Conservation (phyloP, 2,888 invertebrate genomes). For the Microchrysa polita region DNA sequence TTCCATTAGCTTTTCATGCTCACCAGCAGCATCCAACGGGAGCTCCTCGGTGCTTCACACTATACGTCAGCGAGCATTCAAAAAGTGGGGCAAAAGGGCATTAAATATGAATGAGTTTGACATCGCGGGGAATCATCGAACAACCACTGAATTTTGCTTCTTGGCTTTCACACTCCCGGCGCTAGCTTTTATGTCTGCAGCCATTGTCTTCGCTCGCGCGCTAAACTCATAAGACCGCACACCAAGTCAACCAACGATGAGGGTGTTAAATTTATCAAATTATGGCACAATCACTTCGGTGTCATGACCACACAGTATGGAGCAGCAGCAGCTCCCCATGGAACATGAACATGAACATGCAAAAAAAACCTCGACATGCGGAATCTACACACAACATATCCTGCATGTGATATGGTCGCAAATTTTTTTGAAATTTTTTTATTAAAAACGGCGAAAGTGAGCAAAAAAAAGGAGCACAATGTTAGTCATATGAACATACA, state of each 20-base stretch:
- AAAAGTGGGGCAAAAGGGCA: neutral
- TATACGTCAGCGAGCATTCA: neutral
- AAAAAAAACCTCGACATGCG: neutral
- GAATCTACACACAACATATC: neutral
- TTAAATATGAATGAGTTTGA: slow-evolving; percentile 5
- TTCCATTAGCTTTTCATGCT: neutral
- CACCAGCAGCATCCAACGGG: too few relatives aligned
- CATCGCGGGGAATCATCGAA: slow-evolving; percentile 19
- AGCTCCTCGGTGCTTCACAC: neutral
- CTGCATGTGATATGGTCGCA: neutral
- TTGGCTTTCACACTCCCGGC: neutral
- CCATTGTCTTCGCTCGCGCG: neutral
- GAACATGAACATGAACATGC: neutral
- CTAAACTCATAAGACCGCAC: neutral
- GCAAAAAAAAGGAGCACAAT: neutral
- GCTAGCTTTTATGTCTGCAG: neutral
- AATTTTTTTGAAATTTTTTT: too few relatives aligned
- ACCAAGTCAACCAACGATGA: neutral
- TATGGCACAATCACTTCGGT: slow-evolving; percentile 18
- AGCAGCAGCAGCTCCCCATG: neutral
- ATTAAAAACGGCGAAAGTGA: neutral
- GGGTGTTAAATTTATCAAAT: slow-evolving; percentile 34
- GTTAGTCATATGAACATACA: neutral
- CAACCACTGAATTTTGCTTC: neutral
- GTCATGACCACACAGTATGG: slow-evolving; percentile 6